A percentile compares a stretch with the other conserved stretches of the same genome.
phyloP scores from a whole-genome alignment of 2,888 invertebrate genomes.

The Drosophila mimica region DNA sequence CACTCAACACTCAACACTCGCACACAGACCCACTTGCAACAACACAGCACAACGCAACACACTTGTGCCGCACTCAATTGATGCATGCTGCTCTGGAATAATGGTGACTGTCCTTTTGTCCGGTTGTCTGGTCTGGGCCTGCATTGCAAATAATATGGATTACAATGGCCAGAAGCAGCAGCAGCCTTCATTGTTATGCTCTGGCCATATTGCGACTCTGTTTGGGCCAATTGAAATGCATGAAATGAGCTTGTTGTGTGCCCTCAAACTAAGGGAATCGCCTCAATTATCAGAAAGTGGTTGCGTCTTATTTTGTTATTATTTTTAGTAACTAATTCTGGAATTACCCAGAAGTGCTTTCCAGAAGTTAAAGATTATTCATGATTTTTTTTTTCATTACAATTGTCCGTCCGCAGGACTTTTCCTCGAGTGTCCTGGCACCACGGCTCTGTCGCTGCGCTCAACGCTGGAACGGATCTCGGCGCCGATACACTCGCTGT shows the following conservation, averaged over 20 bases:
- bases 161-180: constrained; percentile 22
- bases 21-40: neutral
- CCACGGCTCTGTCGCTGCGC: constrained; percentile 90
- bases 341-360: too few species aligned
- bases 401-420: constrained; percentile 86
- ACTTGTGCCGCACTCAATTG: neutral
- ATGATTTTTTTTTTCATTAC: neutral
- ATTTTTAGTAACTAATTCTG: too few species aligned
- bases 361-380: constrained; percentile 2
- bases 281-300: too few species aligned
- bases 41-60: neutral
- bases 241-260: constrained; percentile 1
- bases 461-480: constrained; percentile 90
- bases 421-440: constrained; percentile 94
- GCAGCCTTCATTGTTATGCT: constrained; percentile 21
- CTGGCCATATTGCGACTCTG: neutral
- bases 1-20: neutral
- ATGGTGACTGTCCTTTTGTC: neutral
- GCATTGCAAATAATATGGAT: constrained; percentile 37
- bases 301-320: too few species aligned
- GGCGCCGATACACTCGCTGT: constrained; percentile 92
- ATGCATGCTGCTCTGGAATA: neutral
- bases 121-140: constrained; percentile 3
- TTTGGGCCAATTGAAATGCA: constrained; percentile 42
- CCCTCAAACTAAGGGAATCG: neutral